Percentiles rank a stretch among this genome's conserved stretches.
phyloP scores from a whole-genome alignment of 2,797 vertebrate genomes.

The Tinamus major region DNA sequence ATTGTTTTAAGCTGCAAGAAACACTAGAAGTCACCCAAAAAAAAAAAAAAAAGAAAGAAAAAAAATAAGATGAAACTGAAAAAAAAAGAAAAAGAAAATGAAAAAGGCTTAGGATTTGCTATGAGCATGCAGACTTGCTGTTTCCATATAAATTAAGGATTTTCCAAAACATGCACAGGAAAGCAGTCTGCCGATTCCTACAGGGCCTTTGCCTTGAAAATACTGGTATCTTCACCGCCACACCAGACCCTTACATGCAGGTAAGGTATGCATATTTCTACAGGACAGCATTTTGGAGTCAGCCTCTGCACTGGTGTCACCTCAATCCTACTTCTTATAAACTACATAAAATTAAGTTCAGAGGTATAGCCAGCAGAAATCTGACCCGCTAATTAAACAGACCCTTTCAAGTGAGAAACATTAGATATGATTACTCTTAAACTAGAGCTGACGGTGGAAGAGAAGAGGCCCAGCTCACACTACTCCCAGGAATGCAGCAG shows the following conservation, averaged over 20 bases:
- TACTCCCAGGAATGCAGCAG: rapidly evolving
- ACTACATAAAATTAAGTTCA: neutral
- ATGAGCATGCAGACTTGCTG: rapidly evolving
- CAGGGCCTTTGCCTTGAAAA: neutral
- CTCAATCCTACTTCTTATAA: neutral
- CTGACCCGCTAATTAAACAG: neutral
- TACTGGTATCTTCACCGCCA: neutral
- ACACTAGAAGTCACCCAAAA: neutral
- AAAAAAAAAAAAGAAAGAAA: neutral
- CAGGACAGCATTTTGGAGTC: neutral
- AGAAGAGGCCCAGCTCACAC: neutral
- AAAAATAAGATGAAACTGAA: neutral
- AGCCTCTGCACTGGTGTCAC: neutral
- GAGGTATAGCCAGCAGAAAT: neutral
- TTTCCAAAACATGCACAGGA: neutral
- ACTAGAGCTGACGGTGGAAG: neutral
- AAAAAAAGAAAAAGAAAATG: neutral
- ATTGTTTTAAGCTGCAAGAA: neutral
- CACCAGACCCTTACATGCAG: neutral
- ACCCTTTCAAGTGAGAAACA: neutral
- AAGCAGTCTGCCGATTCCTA: neutral
- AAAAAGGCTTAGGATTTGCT: neutral
- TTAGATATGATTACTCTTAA: neutral
- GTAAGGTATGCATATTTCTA: neutral
- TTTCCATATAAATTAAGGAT: neutral